Evolutionary conservation across 2,888 invertebrate species (phyloP).

Genomic region (Zonitis immaculata): DNA sequence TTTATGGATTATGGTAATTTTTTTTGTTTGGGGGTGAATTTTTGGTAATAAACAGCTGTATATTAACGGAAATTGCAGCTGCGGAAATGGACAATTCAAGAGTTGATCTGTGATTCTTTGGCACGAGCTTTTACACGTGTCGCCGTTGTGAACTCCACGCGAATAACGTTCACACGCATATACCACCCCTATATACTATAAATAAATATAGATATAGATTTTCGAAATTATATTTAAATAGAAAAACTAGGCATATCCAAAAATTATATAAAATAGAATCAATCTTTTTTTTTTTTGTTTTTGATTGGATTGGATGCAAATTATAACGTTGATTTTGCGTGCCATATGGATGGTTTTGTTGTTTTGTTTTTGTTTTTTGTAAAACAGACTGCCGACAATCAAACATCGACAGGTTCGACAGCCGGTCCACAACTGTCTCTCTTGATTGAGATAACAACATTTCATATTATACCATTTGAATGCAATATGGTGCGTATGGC

Average conservation of each 20-base stretch:
- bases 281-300: not conserved
- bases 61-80: slow-evolving; percentile 22
- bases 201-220: too few species aligned
- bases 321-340: slow-evolving; percentile 19
- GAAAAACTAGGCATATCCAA: too few species aligned
- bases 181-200: slow-evolving; percentile 26
- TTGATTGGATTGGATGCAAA: not conserved
- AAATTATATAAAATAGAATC: slow-evolving; percentile 1
- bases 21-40: too few species aligned
- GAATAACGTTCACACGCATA: slow-evolving; percentile 41
- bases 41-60: not conserved
- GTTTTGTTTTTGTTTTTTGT: too few species aligned
- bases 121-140: slow-evolving; percentile 39
- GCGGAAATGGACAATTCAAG: slow-evolving; percentile 25
- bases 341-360: slow-evolving; percentile 38
- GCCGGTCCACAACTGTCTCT: slow-evolving; percentile 35
- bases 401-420: slow-evolving; percentile 31
- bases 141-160: slow-evolving; percentile 44
- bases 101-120: slow-evolving; percentile 19
- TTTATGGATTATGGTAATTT: too few species aligned
- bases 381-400: slow-evolving; percentile 33
- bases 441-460: slow-evolving; percentile 36
- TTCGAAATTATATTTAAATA: too few species aligned
- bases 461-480: slow-evolving; percentile 24
- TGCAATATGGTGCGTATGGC: slow-evolving; percentile 31